A percentile compares a stretch with the other conserved stretches of the same genome.
These are phyloP conservation scores for Trichomycterus rosablanca DNA, from an alignment of 2,113 vertebrate genomes.

Conservation along the genomic window DNA sequence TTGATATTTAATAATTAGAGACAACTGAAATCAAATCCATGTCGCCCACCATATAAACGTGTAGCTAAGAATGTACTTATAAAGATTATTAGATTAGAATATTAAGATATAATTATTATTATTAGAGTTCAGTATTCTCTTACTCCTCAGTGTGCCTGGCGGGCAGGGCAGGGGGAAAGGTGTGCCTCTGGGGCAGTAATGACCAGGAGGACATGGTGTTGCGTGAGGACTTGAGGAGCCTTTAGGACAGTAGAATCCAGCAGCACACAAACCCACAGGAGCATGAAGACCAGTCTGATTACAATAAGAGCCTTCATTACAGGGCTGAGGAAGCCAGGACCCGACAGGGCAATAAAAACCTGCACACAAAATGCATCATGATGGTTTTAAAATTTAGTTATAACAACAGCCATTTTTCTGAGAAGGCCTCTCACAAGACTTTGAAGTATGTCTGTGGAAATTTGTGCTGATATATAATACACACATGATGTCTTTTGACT, in stretches of 20 bases:
- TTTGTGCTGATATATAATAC: too few species aligned
- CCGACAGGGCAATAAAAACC: constrained; percentile 75
- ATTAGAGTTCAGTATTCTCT: constrained; percentile 41
- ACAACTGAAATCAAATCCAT: too few species aligned
- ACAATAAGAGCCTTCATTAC: constrained; percentile 73
- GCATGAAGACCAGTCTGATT: constrained; percentile 54
- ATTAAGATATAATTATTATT: too few species aligned
- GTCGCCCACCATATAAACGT: too few species aligned
- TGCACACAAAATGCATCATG: constrained; percentile 39
- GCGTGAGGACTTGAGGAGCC: constrained; percentile 60
- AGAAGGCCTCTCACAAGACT: too few species aligned
- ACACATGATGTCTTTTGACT: too few species aligned
- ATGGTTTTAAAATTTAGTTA: too few species aligned
- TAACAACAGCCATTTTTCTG: too few species aligned
- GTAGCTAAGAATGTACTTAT: too few species aligned
- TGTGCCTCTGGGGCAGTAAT: constrained; percentile 78
- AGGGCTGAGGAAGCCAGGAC: constrained; percentile 64
- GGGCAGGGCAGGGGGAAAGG: constrained; percentile 61
- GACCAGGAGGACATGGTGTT: constrained; percentile 61
- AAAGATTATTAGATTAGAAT: too few species aligned
- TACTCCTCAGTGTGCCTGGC: constrained; percentile 61
- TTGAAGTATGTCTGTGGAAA: too few species aligned
- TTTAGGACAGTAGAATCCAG: constrained; percentile 71
- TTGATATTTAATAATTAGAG: too few species aligned
- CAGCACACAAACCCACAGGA: constrained; percentile 55